A percentile compares a stretch with the other conserved stretches of the same genome.
Evolutionary conservation across 2,797 vertebrate genomes (phyloP).

Genomic region (Paramormyrops hopkinsi): DNA sequence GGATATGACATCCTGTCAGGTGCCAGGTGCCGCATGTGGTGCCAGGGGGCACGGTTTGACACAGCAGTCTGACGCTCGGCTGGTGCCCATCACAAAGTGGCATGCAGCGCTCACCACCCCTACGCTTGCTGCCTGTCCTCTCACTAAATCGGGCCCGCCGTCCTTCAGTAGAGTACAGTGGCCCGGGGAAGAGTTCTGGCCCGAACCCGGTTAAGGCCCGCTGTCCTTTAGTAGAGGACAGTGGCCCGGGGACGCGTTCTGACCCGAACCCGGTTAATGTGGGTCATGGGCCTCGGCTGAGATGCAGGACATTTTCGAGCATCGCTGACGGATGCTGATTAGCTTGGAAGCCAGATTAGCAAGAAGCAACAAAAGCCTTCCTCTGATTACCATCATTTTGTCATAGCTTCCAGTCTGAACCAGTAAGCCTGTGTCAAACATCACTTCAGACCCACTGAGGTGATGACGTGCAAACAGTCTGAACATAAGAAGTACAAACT

Average conservation of each 20-base stretch:
- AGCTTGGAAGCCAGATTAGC: neutral
- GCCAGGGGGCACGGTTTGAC: neutral
- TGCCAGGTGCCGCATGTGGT: neutral
- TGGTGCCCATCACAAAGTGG: neutral
- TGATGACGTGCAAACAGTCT: neutral
- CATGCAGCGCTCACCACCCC: neutral
- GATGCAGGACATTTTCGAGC: neutral
- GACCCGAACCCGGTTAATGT: neutral
- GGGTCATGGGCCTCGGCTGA: neutral
- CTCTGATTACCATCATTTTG: neutral
- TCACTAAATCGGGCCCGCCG: neutral
- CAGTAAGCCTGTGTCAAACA: neutral
- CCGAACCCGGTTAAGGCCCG: neutral
- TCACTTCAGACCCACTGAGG: neutral
- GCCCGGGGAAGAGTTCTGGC: neutral
- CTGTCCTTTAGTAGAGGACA: neutral
- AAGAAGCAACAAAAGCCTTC: neutral
- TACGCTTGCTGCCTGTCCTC: neutral
- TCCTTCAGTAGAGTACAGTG: neutral
- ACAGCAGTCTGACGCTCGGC: neutral
- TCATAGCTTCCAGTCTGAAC: neutral
- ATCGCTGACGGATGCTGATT: neutral
- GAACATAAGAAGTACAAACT: neutral
- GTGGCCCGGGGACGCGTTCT: neutral
- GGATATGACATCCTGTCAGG: neutral